Evolutionary conservation across 2,797 vertebrate species (phyloP).

Genomic region (Galagoides demidoff): DNA sequence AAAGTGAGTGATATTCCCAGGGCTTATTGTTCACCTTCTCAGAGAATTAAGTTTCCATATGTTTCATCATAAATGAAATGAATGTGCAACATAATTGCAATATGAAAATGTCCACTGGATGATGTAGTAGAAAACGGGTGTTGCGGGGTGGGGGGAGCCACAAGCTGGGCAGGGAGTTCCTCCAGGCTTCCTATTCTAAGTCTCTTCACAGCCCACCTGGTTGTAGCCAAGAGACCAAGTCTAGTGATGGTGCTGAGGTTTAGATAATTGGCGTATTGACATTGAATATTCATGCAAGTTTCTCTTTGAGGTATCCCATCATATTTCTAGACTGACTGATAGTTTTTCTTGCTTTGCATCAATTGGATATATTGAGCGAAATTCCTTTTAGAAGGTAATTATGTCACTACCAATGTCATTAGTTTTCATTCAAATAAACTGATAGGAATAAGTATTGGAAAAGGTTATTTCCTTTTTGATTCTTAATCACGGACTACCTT

Average conservation of each 20-base stretch:
- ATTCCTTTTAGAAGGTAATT: constrained; percentile 44
- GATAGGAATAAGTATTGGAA: constrained; percentile 38
- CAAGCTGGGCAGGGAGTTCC: neutral
- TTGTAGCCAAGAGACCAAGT: neutral
- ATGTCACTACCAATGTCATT: constrained; percentile 14
- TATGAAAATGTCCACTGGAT: constrained; percentile 1
- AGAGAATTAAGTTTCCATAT: constrained; percentile 69
- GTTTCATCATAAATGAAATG: constrained; percentile 70
- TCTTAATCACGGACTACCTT: neutral
- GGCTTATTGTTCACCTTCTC: constrained; percentile 49
- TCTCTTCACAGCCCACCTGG: neutral
- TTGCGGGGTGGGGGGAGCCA: neutral
- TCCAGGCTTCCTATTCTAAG: constrained; percentile 23
- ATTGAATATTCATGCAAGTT: constrained; percentile 19
- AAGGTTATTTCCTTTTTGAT: neutral
- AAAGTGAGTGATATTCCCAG: constrained; percentile 63
- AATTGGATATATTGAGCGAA: constrained; percentile 33
- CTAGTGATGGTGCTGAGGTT: neutral
- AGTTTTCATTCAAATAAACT: constrained; percentile 38
- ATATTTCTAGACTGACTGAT: constrained; percentile 34
- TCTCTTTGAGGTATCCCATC: constrained; percentile 11
- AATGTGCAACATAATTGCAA: constrained; percentile 51
- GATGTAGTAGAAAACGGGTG: neutral
- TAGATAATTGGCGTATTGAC: neutral
- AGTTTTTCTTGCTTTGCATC: neutral